Evolutionary conservation across 2,797 vertebrate genomes (phyloP).

Genomic region (Clarias fuscus): DNA sequence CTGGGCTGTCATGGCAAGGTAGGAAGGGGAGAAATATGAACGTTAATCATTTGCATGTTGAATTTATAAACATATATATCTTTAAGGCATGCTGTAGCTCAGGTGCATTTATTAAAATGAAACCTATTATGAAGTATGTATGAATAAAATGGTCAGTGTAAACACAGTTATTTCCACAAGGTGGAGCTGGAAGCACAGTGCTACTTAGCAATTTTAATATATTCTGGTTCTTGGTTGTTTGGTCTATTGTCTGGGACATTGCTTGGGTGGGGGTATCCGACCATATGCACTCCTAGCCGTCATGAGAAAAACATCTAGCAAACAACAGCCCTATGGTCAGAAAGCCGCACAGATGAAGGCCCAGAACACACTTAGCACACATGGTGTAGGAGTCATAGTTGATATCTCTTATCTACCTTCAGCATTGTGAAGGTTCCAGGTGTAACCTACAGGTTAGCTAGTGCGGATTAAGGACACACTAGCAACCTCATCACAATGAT

Average conservation of each 20-base stretch:
- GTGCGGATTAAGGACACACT: constrained; percentile 10
- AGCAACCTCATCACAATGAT: constrained; percentile 25
- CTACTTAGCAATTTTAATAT: not conserved
- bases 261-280: not conserved
- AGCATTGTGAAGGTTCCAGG: not conserved
- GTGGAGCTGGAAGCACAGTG: constrained; percentile 17
- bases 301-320: not conserved
- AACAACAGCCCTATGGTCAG: not conserved
- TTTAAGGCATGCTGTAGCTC: not conserved
- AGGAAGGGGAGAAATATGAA: not conserved
- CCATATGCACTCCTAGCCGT: not conserved
- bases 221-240: no score
- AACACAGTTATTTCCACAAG: constrained; percentile 33
- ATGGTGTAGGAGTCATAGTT: not conserved
- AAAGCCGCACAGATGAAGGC: not conserved
- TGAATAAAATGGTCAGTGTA: not conserved
- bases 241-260: not conserved
- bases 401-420: not conserved
- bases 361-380: not conserved
- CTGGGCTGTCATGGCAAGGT: constrained; percentile 6
- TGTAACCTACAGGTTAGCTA: not conserved
- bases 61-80: not conserved
- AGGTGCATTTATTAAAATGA: not conserved
- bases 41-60: not conserved
- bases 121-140: not conserved